These are phyloP conservation scores for Parambassis ranga DNA, from an alignment of 2,797 vertebrate genomes.

Conservation along the genomic window DNA sequence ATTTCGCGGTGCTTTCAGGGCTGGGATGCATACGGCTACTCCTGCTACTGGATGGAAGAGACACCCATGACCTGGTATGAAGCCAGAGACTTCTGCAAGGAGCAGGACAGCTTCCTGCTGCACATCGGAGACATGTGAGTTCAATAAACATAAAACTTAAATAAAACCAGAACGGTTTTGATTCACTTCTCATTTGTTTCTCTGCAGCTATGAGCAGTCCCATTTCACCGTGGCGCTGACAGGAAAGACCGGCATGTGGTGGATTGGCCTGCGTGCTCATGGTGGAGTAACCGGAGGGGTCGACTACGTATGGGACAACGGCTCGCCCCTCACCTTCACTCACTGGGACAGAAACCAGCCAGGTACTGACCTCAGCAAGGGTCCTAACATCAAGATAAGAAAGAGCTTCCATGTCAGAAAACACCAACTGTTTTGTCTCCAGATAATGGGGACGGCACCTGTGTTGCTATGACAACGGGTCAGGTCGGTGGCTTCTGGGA, in stretches of 20 bases:
- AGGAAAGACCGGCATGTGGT: constrained; percentile 75
- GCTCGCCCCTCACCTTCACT: constrained; percentile 70
- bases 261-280: constrained; percentile 77
- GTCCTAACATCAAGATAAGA: neutral
- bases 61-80: constrained; percentile 66
- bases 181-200: neutral
- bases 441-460: constrained; percentile 77
- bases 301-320: constrained; percentile 81
- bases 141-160: neutral
- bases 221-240: constrained; percentile 77
- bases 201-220: constrained; percentile 80
- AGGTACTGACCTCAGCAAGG: constrained; percentile 50
- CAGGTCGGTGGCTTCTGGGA: constrained; percentile 80
- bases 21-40: constrained; percentile 80
- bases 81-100: constrained; percentile 75
- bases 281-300: constrained; percentile 66
- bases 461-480: constrained; percentile 80
- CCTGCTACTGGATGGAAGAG: constrained; percentile 83
- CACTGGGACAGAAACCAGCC: constrained; percentile 84
- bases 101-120: constrained; percentile 63
- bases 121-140: constrained; percentile 82
- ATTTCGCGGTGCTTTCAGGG: too few species aligned
- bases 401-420: neutral
- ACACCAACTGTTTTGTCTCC: neutral
- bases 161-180: too few species aligned